These are phyloP conservation scores for Daboia siamensis DNA, from an alignment of 2,113 vertebrate species.

Conservation along the genomic window DNA sequence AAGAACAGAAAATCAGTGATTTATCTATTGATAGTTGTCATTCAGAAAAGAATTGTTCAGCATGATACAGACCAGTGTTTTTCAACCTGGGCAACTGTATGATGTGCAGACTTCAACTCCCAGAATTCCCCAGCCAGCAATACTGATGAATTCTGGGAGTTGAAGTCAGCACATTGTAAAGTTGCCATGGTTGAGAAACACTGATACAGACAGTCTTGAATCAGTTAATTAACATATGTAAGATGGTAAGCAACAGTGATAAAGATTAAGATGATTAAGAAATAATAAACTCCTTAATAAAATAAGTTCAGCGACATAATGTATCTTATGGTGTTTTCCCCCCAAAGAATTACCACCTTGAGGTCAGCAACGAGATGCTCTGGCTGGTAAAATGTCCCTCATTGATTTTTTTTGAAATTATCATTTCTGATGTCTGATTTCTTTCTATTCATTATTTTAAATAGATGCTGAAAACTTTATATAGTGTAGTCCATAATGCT, in stretches of 20 bases:
- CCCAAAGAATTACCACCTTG: neutral
- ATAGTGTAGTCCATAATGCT: neutral
- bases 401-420: neutral
- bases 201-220: neutral
- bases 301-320: neutral
- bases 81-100: neutral
- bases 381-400: neutral
- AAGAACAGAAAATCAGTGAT: neutral
- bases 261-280: neutral
- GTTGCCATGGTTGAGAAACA: neutral
- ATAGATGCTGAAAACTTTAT: neutral
- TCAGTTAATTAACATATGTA: neutral
- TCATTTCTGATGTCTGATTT: neutral
- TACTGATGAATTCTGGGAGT: neutral
- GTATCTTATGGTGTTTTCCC: neutral
- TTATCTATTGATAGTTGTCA: neutral
- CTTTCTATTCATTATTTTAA: neutral
- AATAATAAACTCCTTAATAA: neutral
- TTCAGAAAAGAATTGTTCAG: neutral
- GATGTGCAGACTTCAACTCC: neutral
- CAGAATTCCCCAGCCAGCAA: neutral
- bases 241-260: neutral
- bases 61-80: neutral
- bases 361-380: neutral
- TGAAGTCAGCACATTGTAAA: neutral